A percentile compares a stretch with the other conserved stretches of the same genome.
phyloP scores from a whole-genome alignment of 2,797 vertebrate species.

The Morus bassanus region DNA sequence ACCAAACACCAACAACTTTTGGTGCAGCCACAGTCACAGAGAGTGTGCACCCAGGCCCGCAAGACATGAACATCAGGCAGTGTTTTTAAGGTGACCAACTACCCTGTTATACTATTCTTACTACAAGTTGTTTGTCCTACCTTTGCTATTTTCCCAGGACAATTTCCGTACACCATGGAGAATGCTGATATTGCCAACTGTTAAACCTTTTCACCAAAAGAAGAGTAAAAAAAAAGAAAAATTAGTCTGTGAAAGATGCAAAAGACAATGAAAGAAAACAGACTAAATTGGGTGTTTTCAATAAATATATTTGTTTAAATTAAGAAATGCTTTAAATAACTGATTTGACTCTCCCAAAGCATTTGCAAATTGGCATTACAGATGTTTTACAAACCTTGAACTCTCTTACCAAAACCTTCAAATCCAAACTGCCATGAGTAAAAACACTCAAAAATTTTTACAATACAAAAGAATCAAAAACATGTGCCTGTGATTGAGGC shows the following conservation, averaged over 20 bases:
- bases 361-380: not conserved
- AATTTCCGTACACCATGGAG: not conserved
- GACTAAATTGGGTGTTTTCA: not conserved
- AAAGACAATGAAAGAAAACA: not conserved
- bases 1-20: not conserved
- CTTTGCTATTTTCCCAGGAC: not conserved
- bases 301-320: not conserved
- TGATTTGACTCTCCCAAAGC: not conserved
- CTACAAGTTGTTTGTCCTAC: not conserved
- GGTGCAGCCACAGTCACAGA: not conserved
- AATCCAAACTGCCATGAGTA: not conserved
- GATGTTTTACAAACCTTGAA: not conserved
- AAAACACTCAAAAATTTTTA: not conserved
- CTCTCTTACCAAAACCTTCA: not conserved
- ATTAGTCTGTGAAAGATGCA: not conserved
- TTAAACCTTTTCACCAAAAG: not conserved
- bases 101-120: not conserved
- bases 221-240: not conserved
- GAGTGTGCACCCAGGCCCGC: rapidly evolving
- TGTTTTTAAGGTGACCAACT: not conserved
- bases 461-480: not conserved
- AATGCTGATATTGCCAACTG: not conserved
- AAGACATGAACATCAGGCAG: not conserved
- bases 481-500: not conserved
- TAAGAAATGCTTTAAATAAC: not conserved